Evolutionary conservation across 1,140 invertebrate genomes (phyloP), one percentile per base, ranked within the genome.

Genomic region (Drosophila repleta): DNA sequence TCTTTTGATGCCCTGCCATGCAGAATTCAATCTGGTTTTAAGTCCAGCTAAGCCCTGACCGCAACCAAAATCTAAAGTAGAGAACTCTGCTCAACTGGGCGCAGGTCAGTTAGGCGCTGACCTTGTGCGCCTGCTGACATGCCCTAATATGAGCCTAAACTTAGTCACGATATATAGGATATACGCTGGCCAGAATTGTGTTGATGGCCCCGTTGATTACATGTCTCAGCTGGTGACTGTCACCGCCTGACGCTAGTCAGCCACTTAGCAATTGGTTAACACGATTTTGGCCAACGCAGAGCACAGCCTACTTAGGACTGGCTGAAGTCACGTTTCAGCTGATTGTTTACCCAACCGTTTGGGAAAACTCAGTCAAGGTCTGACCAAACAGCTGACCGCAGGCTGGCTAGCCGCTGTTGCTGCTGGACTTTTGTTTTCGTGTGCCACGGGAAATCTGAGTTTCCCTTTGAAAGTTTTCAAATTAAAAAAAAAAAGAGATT

Each of bases 51-150:
- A 11, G 51, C 32, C 51, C 4, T 7, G 51, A 18, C 18, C 29
- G 8, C 18, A 52, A 0, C 51, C 1, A 20, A 10, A 39, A 20
- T 21, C 13, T 20, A 56, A 55, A 56, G 41, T 26, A 48, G 29
- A 66, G 18, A n/a, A n/a, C 29, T 37, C 10, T 35, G 32, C 10
- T 45, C 18, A n/a, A 6, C 29, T 17, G 17, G 49, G 15, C 35
- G 37, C 68, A 58, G 62, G 68, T 66, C 68, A 66, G 68, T 71
- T 57, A 26, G 17, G 11, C 18, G 39, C 48, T 60, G 68, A 71
- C 68, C 55, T 71, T 71, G 68, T 52, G 46, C 48, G 15, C 17
- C 20, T 52, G 52, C 29, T 21, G 64, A 52, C 43, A 63, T 56
- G 37, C 52, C 53, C 20, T 20, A 45, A 58, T 56, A 10, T 51